phyloP scores from a whole-genome alignment of 1,140 invertebrate species.

The Heterodera carotae region DNA sequence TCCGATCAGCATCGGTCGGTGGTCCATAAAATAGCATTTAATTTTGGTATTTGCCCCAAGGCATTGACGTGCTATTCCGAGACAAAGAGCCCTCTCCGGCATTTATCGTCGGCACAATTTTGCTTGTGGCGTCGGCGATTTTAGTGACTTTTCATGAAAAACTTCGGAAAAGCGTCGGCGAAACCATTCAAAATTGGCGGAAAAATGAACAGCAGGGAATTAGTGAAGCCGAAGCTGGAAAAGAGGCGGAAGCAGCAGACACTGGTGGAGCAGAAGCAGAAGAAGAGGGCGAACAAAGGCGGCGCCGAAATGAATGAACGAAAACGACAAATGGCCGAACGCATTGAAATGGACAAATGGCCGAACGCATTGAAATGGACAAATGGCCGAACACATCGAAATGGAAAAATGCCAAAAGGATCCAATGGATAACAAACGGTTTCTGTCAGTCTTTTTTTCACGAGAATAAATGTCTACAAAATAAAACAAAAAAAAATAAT shows the following conservation, averaged over 20 bases:
- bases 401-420: no score
- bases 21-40: background rate
- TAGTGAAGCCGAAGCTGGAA: background rate
- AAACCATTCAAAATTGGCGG: background rate
- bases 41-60: conserved; percentile 35
- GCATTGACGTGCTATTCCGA: conserved; percentile 55
- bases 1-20: conserved; percentile 54
- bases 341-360: no score
- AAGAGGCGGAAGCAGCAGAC: no score
- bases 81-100: conserved; percentile 34
- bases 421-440: no score
- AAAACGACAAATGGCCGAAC: no score
- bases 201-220: background rate
- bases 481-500: no score
- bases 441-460: no score
- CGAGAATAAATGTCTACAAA: no score
- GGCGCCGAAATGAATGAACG: no score
- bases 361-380: no score
- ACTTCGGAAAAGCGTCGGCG: background rate
- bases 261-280: no score
- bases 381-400: no score
- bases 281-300: background rate
- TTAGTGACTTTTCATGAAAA: conserved; percentile 45
- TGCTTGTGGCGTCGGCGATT: conserved; percentile 54
- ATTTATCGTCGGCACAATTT: conserved; percentile 51